Conservation (phyloP, 2,888 invertebrate genomes). For the Orthosia gothica region DNA sequence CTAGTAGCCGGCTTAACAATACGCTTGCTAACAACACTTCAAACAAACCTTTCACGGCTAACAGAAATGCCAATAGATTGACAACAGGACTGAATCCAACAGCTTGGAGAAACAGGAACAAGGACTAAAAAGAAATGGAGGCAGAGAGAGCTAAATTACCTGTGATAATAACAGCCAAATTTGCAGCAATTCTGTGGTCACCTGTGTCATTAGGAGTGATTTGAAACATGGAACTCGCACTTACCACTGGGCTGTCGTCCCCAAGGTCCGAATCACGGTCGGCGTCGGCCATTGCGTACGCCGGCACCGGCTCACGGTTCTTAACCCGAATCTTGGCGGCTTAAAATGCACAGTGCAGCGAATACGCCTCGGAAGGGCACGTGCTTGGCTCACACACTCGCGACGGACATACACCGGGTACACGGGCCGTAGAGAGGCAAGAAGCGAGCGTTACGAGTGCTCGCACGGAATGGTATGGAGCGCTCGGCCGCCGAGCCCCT, state of each 20-base stretch:
- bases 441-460: slow-evolving; percentile 70
- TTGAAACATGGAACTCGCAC: slow-evolving; percentile 75
- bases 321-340: slow-evolving; percentile 97
- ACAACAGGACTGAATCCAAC: slow-evolving; percentile 33
- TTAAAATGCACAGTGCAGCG: slow-evolving; percentile 77
- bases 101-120: slow-evolving; percentile 16
- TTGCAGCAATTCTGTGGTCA: slow-evolving; percentile 1
- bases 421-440: slow-evolving; percentile 78
- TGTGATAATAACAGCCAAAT: neutral
- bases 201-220: slow-evolving; percentile 2
- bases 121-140: slow-evolving; percentile 23
- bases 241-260: slow-evolving; percentile 94
- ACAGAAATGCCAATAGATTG: slow-evolving; percentile 39
- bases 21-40: slow-evolving; percentile 51
- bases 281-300: slow-evolving; percentile 95
- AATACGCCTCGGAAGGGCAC: slow-evolving; percentile 81
- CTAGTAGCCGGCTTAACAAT: slow-evolving; percentile 29
- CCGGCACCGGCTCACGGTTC: slow-evolving; percentile 96
- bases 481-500: slow-evolving; percentile 75
- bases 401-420: slow-evolving; percentile 77
- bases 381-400: slow-evolving; percentile 83
- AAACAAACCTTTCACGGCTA: slow-evolving; percentile 47
- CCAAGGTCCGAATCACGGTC: slow-evolving; percentile 94
- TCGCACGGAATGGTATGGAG: slow-evolving; percentile 86
- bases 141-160: slow-evolving; percentile 1